phyloP scores from a whole-genome alignment of 2,797 vertebrate species.

The Liasis olivaceus region DNA sequence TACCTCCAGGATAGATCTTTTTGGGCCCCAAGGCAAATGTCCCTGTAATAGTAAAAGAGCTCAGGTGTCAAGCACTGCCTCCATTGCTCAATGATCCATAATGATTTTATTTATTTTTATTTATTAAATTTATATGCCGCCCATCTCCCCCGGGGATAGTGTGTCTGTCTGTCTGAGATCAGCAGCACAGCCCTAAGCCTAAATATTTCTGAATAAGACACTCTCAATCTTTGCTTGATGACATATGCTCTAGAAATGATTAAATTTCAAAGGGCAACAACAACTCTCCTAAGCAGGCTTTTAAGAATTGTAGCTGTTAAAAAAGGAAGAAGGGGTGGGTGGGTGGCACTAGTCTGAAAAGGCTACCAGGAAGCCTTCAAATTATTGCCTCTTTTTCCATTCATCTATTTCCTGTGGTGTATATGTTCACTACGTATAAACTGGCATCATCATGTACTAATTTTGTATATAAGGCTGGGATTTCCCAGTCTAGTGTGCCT shows the following conservation, averaged over 20 bases:
- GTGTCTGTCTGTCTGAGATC: neutral
- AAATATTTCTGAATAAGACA: neutral
- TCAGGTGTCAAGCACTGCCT: neutral
- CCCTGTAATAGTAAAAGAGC: neutral
- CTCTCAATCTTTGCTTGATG: neutral
- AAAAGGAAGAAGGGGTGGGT: neutral
- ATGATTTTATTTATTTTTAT: too few relatives aligned
- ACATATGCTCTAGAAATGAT: neutral
- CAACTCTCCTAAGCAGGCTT: neutral
- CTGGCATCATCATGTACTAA: neutral
- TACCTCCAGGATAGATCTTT: neutral
- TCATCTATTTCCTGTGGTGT: neutral
- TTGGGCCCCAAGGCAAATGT: neutral
- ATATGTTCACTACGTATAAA: neutral
- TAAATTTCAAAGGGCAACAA: neutral
- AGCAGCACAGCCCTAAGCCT: neutral
- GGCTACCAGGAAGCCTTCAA: neutral
- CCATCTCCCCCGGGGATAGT: neutral
- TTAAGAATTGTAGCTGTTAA: neutral
- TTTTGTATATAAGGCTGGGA: neutral
- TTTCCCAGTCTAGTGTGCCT: neutral
- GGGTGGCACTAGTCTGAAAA: neutral
- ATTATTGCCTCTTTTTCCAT: neutral
- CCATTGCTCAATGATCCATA: neutral
- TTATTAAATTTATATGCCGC: too few relatives aligned